Evolutionary conservation across 2,113 vertebrate species (phyloP), one percentile per base, ranked within the genome.

Genomic region (Hemichromis elongatus): DNA sequence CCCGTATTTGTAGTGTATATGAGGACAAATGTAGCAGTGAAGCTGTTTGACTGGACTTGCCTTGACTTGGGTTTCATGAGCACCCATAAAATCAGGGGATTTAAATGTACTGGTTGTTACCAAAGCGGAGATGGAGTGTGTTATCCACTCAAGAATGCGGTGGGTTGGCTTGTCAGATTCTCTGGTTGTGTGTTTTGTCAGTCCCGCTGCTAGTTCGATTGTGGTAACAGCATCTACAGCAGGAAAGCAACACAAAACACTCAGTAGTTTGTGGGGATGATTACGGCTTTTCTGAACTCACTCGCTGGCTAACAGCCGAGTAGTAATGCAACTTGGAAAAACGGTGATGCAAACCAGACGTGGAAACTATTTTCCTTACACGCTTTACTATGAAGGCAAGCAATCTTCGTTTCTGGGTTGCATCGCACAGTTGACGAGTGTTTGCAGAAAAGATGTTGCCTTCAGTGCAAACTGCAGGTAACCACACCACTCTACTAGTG

Each of bases 11-110:
- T 30, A 11, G n/a, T 79, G 79, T 28, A 54, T 45, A 4, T 16
- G 37, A 63, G 12, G 24, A 68, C 77, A 77, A 37, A 53, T 30
- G 35, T 77, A 14, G 50, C 80, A 68, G 61, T n/a, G 40, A 59
- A 47, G 79, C 50, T 59, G 7, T 86, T 26, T 61, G 18, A 68
- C 14, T 57, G 61, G 70, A 88, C 88, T 86, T 79, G 73, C 78
- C 68, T 79, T 79, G 26, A 12, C 57, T 85, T 59, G 57, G 21
- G 63, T 90, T 86, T 88, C 68, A 82, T 77, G 80, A 75, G 80
- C 8, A 10, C 54, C 82, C 78, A 77, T 85, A 63, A 89, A 86
- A 63, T 77, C 77, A 8, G 26, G 66, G 42, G 33, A 68, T 84
- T 88, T 80, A 68, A 88, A 84, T 80, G 55, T 21, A 84, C 63